Base-by-base conservation (phyloP, 2,797 vertebrate species). In the Gambusia yucatana region DNA sequence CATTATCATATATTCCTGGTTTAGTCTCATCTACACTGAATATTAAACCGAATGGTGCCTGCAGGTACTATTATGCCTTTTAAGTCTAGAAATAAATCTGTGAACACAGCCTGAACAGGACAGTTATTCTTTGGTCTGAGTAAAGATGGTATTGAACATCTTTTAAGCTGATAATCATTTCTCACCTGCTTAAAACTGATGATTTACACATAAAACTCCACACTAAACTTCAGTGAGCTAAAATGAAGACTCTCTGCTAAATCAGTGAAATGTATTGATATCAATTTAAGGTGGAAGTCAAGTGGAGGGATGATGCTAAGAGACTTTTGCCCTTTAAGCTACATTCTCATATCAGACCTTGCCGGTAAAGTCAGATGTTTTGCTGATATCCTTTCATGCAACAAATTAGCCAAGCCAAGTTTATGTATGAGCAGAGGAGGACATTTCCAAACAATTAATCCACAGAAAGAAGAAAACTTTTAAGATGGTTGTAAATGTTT, bases 1-100 rank as follows among this genome's bases (percentile, higher is more conserved):
- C 72, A 88, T 93, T 78, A 84, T 88, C 77, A 79, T 77, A 80
- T 41, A 81, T 84, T 83, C 76, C 72, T 61, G 73, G 79, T 77
- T 76, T 30, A 0, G 69, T 59, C 25, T 39, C 7, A 85, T 83
- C 80, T 25, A 46, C 55, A 33, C 69, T 74, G 81, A 87, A 82
- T 44, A 65, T 75, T 69, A n/a, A 39, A 55, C 50, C 17, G 6
- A 55, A 41, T 30, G 16, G 39, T 1, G 71, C 72, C 72, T 78
- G 4, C 6, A 75, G 65, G 79, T 77, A 14, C 44, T 30, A 69
- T 67, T 46, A 77, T 33, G 25, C 41, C 4, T 50, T 47, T 73
- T 39, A 9, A 39, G 46, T n/a, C 46, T 25, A 43, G 3, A 28
- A 52, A 43, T n/a, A 63, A 69, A 71, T 70, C 0, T 25, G 33